Conservation (phyloP, 2,888 invertebrate species). For the Orthosia incerta region DNA sequence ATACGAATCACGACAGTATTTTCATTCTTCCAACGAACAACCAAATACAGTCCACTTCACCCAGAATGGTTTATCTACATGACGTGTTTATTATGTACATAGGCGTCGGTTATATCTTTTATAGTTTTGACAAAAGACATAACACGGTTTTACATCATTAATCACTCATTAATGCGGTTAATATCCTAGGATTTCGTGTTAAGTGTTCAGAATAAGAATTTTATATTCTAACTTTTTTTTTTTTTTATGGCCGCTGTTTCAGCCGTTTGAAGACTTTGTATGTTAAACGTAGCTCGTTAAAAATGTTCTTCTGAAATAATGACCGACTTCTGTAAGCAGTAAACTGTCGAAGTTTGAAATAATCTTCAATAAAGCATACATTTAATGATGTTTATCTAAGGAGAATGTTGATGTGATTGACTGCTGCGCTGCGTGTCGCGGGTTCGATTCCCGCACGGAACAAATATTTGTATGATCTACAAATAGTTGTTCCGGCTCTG, state of each 20-base stretch:
- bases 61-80: slow-evolving; percentile 25
- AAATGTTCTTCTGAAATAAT: slow-evolving; percentile 15
- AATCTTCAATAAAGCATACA: slow-evolving; percentile 12
- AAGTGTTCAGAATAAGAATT: slow-evolving; percentile 5
- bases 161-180: slow-evolving; percentile 16
- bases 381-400: slow-evolving; percentile 20
- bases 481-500: too few relatives aligned
- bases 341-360: slow-evolving; percentile 19
- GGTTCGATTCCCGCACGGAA: too few relatives aligned
- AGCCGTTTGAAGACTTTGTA: background rate
- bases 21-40: too few relatives aligned
- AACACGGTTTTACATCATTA: slow-evolving; percentile 22
- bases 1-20: too few relatives aligned
- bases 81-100: slow-evolving; percentile 33
- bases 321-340: slow-evolving; percentile 10
- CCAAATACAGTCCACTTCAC: too few relatives aligned
- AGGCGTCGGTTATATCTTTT: slow-evolving; percentile 28
- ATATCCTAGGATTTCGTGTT: slow-evolving; percentile 32
- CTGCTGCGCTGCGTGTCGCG: too few relatives aligned
- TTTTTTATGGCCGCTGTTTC: background rate
- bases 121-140: slow-evolving; percentile 37
- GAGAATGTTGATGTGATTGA: too few relatives aligned
- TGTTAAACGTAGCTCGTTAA: slow-evolving; percentile 11
- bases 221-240: background rate
- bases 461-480: too few relatives aligned